Percentiles rank a stretch among this genome's conserved stretches.
Conservation (phyloP, 1,140 invertebrate genomes). For the Microplitis demolitor region DNA sequence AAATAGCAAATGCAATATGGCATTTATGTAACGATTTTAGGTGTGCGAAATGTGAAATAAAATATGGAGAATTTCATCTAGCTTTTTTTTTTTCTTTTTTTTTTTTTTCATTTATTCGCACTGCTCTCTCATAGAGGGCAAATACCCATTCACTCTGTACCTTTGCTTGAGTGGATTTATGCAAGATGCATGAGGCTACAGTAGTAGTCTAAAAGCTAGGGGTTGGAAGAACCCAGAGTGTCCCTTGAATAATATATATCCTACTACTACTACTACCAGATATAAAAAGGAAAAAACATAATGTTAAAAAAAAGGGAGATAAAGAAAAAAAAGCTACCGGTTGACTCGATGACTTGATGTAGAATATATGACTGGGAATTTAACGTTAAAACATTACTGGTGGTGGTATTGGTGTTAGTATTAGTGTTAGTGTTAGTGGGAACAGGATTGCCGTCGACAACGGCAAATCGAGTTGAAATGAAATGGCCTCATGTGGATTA, state of each 20-base stretch:
- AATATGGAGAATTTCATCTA: conserved; percentile 19
- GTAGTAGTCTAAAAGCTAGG: conserved; percentile 17
- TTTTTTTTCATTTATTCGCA: conserved; percentile 10
- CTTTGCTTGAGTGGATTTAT: conserved; percentile 21
- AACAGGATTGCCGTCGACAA: neutral
- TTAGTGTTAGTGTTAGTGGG: neutral
- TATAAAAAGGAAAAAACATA: conserved; percentile 9
- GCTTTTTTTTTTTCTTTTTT: neutral
- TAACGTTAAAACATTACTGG: too few species aligned
- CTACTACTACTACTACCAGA: neutral
- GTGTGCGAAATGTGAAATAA: neutral
- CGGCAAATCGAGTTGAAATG: conserved; percentile 16
- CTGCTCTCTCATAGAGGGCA: neutral
- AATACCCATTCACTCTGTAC: conserved; percentile 1
- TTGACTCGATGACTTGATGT: neutral
- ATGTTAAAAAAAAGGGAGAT: conserved; percentile 11
- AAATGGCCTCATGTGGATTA: conserved; percentile 17
- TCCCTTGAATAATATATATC: conserved; percentile 35
- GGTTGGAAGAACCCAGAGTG: conserved; percentile 19
- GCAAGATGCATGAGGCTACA: conserved; percentile 33
- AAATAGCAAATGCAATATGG: neutral
- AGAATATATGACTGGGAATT: conserved; percentile 6
- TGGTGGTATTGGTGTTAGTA: too few species aligned
- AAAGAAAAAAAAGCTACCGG: neutral
- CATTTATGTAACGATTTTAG: conserved; percentile 3